phyloP scores from a whole-genome alignment of 2,888 invertebrate species.

The Digitonthophagus gazella region DNA sequence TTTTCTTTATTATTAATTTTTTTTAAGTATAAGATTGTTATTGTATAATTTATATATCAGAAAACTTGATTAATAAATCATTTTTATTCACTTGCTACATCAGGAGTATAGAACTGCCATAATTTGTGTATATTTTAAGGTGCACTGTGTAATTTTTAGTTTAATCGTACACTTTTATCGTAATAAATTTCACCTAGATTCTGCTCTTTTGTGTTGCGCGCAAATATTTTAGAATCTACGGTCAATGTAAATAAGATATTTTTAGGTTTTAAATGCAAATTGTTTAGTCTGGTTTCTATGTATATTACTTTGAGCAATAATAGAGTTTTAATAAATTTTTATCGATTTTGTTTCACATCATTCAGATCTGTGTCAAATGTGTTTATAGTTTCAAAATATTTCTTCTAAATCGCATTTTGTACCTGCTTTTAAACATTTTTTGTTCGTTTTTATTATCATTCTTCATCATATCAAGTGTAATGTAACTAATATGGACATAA shows the following conservation, averaged over 20 bases:
- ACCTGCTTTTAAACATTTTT: too few species aligned
- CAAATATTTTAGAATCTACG: constrained; percentile 2
- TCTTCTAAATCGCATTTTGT: too few species aligned
- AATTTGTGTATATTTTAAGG: constrained; percentile 7
- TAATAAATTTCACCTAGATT: neutral
- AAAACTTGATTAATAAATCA: neutral
- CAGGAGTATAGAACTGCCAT: constrained; percentile 15
- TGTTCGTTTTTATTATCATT: constrained; percentile 20
- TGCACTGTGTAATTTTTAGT: constrained; percentile 7
- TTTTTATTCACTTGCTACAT: neutral
- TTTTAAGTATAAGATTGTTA: neutral
- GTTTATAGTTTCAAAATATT: neutral
- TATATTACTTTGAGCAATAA: constrained; percentile 14
- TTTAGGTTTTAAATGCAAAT: constrained; percentile 1
- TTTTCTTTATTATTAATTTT: constrained; percentile 7
- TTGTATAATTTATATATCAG: constrained; percentile 12
- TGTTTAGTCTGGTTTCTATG: constrained; percentile 7
- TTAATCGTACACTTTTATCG: neutral
- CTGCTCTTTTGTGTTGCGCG: neutral
- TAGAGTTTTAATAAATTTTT: constrained; percentile 11
- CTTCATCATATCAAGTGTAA: constrained; percentile 10
- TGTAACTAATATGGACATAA: constrained; percentile 16
- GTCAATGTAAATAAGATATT: neutral
- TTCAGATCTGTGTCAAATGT: constrained; percentile 4
- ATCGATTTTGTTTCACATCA: neutral